These are phyloP conservation scores for Pentalonia nigronervosa DNA, from an alignment of 1,140 invertebrate genomes.

Conservation along the genomic window DNA sequence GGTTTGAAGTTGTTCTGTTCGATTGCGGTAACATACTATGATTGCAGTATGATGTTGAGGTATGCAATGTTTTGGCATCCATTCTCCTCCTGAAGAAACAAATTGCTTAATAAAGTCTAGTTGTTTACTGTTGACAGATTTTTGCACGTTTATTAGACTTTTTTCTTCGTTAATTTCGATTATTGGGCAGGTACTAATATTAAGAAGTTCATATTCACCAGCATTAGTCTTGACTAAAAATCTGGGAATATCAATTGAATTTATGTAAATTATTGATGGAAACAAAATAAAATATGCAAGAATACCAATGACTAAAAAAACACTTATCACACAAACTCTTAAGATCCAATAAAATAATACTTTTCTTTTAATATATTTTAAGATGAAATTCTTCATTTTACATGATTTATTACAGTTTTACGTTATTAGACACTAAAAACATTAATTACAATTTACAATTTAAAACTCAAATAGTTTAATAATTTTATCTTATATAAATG, in stretches of 20 bases:
- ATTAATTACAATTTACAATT: not conserved
- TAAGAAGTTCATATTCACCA: constrained; percentile 29
- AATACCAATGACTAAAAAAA: constrained; percentile 24
- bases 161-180: not conserved
- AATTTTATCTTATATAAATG: too few species aligned
- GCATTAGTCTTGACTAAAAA: constrained; percentile 47
- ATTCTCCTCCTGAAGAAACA: constrained; percentile 71
- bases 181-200: constrained; percentile 10
- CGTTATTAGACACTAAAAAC: not conserved
- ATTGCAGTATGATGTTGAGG: constrained; percentile 82
- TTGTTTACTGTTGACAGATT: constrained; percentile 45
- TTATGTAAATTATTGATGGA: constrained; percentile 50
- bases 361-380: constrained; percentile 47
- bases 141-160: constrained; percentile 1
- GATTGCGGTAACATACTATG: constrained; percentile 87
- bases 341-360: constrained; percentile 44
- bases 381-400: constrained; percentile 44
- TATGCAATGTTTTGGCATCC: constrained; percentile 76
- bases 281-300: constrained; percentile 10
- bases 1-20: constrained; percentile 78
- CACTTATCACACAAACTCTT: constrained; percentile 20
- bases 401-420: not conserved
- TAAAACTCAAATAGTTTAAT: not conserved
- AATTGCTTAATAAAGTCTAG: constrained; percentile 53
- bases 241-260: constrained; percentile 43